Conservation (phyloP, 2,888 invertebrate genomes). For the Meteorus cinctellus region DNA sequence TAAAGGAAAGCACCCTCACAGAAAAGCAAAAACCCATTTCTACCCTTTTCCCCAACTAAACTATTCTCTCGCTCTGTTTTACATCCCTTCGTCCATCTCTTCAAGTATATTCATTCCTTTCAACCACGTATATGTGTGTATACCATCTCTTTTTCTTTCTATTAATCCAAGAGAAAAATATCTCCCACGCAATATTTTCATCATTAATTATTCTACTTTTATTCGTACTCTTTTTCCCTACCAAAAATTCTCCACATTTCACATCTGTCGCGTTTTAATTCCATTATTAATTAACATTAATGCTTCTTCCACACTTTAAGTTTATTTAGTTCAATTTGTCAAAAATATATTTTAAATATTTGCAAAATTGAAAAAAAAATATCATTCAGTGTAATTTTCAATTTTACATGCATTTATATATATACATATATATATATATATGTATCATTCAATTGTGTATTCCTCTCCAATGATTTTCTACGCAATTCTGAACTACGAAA, state of each 20-base stretch:
- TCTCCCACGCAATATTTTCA: neutral
- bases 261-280: no score
- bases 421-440: no score
- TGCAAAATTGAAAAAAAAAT: no score
- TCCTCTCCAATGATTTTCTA: no score
- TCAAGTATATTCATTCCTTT: neutral
- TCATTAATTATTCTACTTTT: neutral
- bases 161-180: neutral
- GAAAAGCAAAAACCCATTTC: conserved; percentile 42
- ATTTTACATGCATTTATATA: no score
- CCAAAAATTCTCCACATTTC: no score
- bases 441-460: no score
- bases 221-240: neutral
- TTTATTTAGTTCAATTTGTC: no score
- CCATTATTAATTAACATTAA: no score
- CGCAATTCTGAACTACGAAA: neutral
- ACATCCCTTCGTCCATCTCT: conserved; percentile 10
- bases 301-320: no score
- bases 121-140: neutral
- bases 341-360: no score
- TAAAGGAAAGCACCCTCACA: conserved; percentile 33
- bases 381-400: no score
- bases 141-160: neutral
- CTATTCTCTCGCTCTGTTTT: conserved; percentile 18
- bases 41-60: conserved; percentile 37